Conservation (phyloP, 2,113 vertebrate species). For the Mola mola region DNA sequence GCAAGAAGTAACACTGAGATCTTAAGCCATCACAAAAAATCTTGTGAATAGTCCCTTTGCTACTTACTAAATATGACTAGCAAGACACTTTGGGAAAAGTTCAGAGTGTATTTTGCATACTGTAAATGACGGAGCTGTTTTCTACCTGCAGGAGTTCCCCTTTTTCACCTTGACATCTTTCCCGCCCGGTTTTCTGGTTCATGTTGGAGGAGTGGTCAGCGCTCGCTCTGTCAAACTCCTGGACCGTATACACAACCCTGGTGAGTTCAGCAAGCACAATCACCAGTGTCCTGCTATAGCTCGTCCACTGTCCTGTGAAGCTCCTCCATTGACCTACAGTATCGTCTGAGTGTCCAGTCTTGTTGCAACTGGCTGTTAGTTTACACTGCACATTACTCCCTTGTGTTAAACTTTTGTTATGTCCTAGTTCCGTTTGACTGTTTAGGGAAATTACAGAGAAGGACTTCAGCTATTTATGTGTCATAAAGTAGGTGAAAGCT, state of each 20-base stretch:
- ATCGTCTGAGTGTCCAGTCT: constrained; percentile 33
- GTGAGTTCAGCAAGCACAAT: constrained; percentile 77
- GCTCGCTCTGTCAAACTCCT: constrained; percentile 97
- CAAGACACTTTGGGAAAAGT: neutral
- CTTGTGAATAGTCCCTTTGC: too few species aligned
- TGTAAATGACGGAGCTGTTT: constrained; percentile 18
- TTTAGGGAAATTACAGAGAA: constrained; percentile 13
- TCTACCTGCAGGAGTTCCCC: constrained; percentile 89
- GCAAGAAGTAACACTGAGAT: too few species aligned
- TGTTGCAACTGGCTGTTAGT: constrained; percentile 42
- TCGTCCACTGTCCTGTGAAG: constrained; percentile 16
- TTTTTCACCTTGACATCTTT: constrained; percentile 97
- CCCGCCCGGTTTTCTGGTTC: constrained; percentile 92
- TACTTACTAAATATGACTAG: neutral
- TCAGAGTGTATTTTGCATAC: neutral
- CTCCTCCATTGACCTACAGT: constrained; percentile 34
- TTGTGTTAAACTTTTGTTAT: constrained; percentile 37
- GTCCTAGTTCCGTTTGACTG: constrained; percentile 17
- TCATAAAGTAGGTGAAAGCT: constrained; percentile 63
- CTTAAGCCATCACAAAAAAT: too few species aligned
- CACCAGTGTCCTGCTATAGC: constrained; percentile 2
- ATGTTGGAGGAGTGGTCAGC: constrained; percentile 95
- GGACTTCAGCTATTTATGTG: constrained; percentile 5
- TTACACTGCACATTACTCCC: constrained; percentile 36
- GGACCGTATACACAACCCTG: constrained; percentile 98